These are phyloP conservation scores for Pherbina coryleti DNA, from an alignment of 2,888 invertebrate species.

Conservation along the genomic window DNA sequence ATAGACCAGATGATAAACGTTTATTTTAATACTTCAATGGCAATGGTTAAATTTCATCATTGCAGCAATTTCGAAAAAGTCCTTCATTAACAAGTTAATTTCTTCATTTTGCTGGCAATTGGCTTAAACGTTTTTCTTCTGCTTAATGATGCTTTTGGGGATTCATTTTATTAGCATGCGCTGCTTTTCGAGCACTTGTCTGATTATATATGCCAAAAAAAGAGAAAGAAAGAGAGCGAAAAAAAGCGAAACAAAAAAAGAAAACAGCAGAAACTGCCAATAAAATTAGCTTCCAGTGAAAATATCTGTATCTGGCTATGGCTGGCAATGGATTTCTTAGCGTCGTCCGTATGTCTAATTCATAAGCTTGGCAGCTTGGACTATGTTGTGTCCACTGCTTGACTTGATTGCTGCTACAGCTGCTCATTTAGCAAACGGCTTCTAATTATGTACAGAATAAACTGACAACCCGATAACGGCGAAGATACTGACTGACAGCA, in stretches of 20 bases:
- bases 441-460: constrained; percentile 36
- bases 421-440: constrained; percentile 28
- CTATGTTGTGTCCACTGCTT: neutral
- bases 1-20: too few relatives aligned
- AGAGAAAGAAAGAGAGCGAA: too few relatives aligned
- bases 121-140: constrained; percentile 8
- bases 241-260: neutral
- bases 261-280: neutral
- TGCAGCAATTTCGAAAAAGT: neutral
- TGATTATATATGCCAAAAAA: too few relatives aligned
- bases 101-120: constrained; percentile 52
- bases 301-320: constrained; percentile 20
- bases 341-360: constrained; percentile 7
- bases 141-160: too few relatives aligned
- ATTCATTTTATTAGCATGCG: too few relatives aligned
- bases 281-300: neutral
- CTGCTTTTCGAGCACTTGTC: too few relatives aligned
- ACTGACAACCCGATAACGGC: constrained; percentile 35
- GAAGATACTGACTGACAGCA: neutral
- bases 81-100: constrained; percentile 46
- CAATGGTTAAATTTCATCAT: neutral
- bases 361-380: neutral
- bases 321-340: neutral
- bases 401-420: neutral
- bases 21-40: too few relatives aligned